Evolutionary conservation across 2,888 invertebrate genomes (phyloP), one percentile per base, ranked within the genome.

Genomic region (Conops quadrifasciatus): DNA sequence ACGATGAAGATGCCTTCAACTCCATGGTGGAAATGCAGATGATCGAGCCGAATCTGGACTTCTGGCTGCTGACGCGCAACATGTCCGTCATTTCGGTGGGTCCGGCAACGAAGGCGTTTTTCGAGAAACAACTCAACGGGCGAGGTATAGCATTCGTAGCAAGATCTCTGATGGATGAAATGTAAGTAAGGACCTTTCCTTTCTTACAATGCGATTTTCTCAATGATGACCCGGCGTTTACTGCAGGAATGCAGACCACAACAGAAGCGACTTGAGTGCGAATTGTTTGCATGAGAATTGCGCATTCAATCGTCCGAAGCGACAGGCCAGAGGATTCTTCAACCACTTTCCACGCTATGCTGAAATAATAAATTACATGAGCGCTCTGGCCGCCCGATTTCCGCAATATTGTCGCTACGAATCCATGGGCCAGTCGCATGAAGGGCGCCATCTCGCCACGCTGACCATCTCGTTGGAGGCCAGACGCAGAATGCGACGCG

Each of bases 31-130:
- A 82, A 26, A 71, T 86, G 63, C 84, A 85, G 75, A 81, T 79
- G 1, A 79, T 78, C 13, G 80, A 79, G 30, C 77, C 80, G 3
- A 78, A 79, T 43, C 73, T 85, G 72, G 85, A 85, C 72, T 85
- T 85, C 71, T 85, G 86, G 86, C 75, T 85, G 43, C 76, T 85
- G 7, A 79, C 86, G 16, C 80, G 82, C 4, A 85, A 85, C 71
- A 77, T 80, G 77, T 84, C 85, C 71, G 80, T 86, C 4, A 78
- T 86, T 45, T 79, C 84, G 3, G 85, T 84, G n/a, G 77, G 81
- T 13, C 85, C 85, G 0, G 67, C 70, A 28, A 73, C 78, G 65
- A 81, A 83, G 70, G 71, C 76, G 0, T 72, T 77, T 59, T 83
- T 85, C 56, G 84, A 85, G 73, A 68, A 79, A 45, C 78, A 79